Base-by-base conservation (phyloP, 2,113 vertebrate genomes). In the Tachysurus vachellii region DNA sequence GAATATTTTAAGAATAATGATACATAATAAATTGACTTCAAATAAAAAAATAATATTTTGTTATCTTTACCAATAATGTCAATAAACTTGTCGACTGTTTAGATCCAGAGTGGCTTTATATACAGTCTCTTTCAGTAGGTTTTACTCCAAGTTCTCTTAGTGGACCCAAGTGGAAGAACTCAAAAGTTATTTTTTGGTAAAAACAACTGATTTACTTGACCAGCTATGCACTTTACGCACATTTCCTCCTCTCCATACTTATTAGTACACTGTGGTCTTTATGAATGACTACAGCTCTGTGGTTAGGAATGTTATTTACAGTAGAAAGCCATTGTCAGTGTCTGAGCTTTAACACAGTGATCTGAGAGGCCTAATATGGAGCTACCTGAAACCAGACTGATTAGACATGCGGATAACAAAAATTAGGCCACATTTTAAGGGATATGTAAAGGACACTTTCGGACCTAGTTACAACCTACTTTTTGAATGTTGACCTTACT, bases 291-390 rank as follows among this genome's bases (percentile, higher is more conserved):
- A 42, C 59, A 64, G 59, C 17, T 8, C 42, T 76, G 61, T 12
- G 8, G 71, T 62, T 31, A 50, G 84, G 75, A 85, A 85, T 85
- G 73, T 85, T 85, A 85, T 85, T 85, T 85, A 85, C 84, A 85
- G 59, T 54, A 64, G 19, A 3, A 50, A 54, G 62, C 44, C 75
- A n/a, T 84, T 66, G 56, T 13, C 19, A 1, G 83, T 16, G 53
- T 73, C 17, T 31, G 59, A 79, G 57, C 28, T 26, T 85, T 53
- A 79, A 28, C 47, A 54, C 64, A 23, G 11, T 79, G 73, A 53
- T 44, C 73, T 26, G 9, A 79, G 57, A 79, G n/a, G 50, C 59
- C 84, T 85, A 79, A 79, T 79, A 79, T 66, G 73, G 73, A 79
- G 19, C 14, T 77, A 28, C 54, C 54, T 44, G 31, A 80, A 80